Percentiles rank a stretch among this genome's conserved stretches.
Conservation (phyloP, 2,888 invertebrate genomes). For the Neoitamus cyanurus region DNA sequence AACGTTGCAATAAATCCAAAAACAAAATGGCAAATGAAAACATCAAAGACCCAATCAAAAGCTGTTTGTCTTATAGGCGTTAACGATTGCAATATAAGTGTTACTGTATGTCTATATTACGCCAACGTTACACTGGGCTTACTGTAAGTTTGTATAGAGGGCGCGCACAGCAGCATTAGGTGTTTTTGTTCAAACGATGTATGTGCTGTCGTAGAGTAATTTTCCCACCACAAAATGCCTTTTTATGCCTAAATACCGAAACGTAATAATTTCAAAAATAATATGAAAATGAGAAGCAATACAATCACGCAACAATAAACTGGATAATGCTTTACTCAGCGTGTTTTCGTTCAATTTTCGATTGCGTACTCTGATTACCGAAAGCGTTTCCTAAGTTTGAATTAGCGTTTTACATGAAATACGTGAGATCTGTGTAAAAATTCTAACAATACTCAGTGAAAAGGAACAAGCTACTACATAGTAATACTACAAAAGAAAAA, state of each 20-base stretch:
- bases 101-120: background rate
- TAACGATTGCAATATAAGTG: background rate
- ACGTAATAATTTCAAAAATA: conserved; percentile 22
- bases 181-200: background rate
- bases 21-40: background rate
- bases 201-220: conserved; percentile 22
- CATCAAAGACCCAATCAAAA: background rate
- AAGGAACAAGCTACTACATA: conserved; percentile 32
- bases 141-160: background rate
- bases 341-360: background rate
- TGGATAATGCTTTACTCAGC: conserved; percentile 2
- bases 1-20: background rate
- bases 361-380: background rate
- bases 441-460: conserved; percentile 36
- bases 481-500: background rate
- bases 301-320: conserved; percentile 33
- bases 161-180: background rate
- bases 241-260: conserved; percentile 20
- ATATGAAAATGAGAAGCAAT: conserved; percentile 4
- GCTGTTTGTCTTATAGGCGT: background rate
- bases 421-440: conserved; percentile 21
- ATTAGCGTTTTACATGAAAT: conserved; percentile 9
- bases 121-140: background rate
- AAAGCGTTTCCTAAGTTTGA: background rate
- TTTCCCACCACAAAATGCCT: conserved; percentile 41